These are phyloP conservation scores for Neodon shergylaensis DNA, from an alignment of 2,113 vertebrate genomes.

Conservation along the genomic window DNA sequence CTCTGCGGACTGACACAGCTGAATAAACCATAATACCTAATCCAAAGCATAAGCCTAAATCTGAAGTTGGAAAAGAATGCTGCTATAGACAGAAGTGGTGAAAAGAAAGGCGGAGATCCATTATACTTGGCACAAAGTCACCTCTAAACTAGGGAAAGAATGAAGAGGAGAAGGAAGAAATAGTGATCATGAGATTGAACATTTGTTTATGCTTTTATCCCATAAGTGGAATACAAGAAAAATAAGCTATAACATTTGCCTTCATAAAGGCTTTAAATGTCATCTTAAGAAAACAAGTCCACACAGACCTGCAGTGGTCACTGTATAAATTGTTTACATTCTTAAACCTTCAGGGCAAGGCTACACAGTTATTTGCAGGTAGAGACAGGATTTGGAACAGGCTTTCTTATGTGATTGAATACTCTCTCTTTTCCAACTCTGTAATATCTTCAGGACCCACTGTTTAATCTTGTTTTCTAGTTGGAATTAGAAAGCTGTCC, in stretches of 20 bases:
- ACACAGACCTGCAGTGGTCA: not conserved
- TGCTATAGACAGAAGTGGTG: not conserved
- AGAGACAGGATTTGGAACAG: not conserved
- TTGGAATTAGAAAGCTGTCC: not conserved
- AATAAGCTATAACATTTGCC: not conserved
- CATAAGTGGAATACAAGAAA: not conserved
- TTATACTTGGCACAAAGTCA: not conserved
- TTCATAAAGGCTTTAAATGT: conserved; percentile 21
- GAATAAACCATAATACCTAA: not conserved
- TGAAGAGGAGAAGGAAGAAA: not conserved
- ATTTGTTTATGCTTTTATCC: not conserved
- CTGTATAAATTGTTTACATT: not conserved
- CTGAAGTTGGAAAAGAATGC: not conserved
- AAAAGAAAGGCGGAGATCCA: not conserved
- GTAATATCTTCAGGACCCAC: not conserved
- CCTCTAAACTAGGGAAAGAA: not conserved
- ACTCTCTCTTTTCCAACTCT: not conserved
- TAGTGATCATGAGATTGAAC: not conserved
- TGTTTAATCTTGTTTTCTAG: not conserved
- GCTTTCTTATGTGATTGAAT: not conserved
- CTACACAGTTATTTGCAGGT: not conserved
- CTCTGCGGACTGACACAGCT: not conserved
- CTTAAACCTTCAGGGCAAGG: not conserved
- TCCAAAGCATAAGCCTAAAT: not conserved
- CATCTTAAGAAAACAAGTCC: not conserved